These are phyloP conservation scores for Pseudopipra pipra DNA, from an alignment of 2,113 vertebrate genomes.

Conservation along the genomic window DNA sequence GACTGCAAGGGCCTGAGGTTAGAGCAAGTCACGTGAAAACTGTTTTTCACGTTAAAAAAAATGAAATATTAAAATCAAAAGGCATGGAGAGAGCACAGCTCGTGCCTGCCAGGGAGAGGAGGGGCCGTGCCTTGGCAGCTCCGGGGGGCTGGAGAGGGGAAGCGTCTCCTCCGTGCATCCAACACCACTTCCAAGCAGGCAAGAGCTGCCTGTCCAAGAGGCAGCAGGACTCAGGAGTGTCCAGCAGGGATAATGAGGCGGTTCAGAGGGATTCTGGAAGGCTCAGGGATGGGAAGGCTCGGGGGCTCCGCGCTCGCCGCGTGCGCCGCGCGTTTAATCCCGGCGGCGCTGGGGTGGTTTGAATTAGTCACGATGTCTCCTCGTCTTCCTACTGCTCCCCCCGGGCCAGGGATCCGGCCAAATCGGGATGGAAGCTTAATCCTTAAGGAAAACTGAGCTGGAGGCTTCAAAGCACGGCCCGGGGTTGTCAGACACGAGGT, in stretches of 20 bases:
- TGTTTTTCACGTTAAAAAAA: background rate
- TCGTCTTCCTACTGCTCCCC: background rate
- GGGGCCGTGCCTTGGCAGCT: background rate
- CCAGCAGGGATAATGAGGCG: background rate
- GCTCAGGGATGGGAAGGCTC: background rate
- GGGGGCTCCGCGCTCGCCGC: background rate
- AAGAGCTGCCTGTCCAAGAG: background rate
- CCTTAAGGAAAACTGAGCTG: background rate
- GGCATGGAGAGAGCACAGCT: background rate
- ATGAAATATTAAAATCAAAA: no score
- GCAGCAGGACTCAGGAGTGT: background rate
- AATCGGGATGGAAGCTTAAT: background rate
- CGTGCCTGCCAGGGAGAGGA: background rate
- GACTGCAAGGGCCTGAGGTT: background rate
- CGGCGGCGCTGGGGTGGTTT: background rate
- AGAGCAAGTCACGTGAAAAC: background rate
- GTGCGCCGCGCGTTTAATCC: background rate
- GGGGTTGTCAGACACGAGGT: background rate
- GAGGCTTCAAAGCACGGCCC: conserved; percentile 2
- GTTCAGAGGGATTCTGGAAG: background rate
- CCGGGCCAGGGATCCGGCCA: background rate
- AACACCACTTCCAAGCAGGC: background rate
- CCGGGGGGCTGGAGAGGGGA: background rate
- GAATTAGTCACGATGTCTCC: background rate
- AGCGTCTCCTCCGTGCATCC: background rate